Evolutionary conservation across 2,113 vertebrate species (phyloP).

Genomic region (Epinephelus cyanopodus): DNA sequence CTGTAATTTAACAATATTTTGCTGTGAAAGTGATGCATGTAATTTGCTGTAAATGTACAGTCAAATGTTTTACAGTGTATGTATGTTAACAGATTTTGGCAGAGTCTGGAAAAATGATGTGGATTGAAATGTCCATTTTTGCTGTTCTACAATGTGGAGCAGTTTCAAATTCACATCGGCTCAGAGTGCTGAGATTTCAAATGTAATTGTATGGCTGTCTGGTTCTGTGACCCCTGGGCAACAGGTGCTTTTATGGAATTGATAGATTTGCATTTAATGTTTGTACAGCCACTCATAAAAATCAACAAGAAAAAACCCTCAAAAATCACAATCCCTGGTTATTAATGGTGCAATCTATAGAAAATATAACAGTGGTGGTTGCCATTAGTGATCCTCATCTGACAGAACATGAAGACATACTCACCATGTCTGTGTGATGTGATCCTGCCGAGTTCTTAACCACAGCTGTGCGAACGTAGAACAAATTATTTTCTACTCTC

Average conservation of each 20-base stretch:
- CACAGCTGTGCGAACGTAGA: neutral
- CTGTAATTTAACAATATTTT: too few species aligned
- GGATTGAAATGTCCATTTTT: too few species aligned
- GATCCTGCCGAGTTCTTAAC: neutral
- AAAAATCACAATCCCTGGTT: neutral
- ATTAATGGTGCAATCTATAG: neutral
- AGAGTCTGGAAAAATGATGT: too few species aligned
- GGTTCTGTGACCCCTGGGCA: neutral
- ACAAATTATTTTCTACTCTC: neutral
- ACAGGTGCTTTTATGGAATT: too few species aligned
- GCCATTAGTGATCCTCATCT: neutral
- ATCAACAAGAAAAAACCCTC: neutral
- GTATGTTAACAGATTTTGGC: too few species aligned
- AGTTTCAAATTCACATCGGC: too few species aligned
- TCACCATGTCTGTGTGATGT: slow-evolving; percentile 35
- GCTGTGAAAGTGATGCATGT: too few species aligned
- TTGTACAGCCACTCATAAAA: neutral
- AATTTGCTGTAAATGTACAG: too few species aligned
- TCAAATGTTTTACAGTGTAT: too few species aligned
- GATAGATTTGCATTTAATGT: neutral
- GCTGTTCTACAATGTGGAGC: too few species aligned
- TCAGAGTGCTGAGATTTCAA: neutral
- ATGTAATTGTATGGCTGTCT: neutral
- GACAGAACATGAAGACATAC: neutral
- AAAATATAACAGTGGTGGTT: neutral